Percentiles rank a stretch among this genome's conserved stretches.
Evolutionary conservation across 2,113 vertebrate species (phyloP).

Genomic region (Hypanus sabinus): DNA sequence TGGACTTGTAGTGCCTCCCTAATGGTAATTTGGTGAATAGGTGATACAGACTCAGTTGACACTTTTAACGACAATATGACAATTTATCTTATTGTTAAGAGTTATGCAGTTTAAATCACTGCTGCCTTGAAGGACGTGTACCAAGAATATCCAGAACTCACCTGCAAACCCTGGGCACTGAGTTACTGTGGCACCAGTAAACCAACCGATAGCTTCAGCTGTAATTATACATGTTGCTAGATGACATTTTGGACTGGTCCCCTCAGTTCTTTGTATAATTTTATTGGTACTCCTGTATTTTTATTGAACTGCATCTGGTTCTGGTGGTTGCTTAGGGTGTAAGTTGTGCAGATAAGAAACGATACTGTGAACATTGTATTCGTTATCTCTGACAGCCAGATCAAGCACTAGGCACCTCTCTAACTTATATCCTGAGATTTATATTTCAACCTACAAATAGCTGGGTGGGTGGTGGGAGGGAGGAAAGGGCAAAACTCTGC

Average conservation of each 20-base stretch:
- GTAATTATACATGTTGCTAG: constrained; percentile 60
- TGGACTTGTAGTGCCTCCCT: too few relatives aligned
- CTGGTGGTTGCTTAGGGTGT: too few relatives aligned
- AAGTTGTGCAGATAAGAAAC: too few relatives aligned
- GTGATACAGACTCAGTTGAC: too few relatives aligned
- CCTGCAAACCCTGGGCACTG: constrained; percentile 81
- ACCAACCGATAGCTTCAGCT: constrained; percentile 58
- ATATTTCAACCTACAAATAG: too few relatives aligned
- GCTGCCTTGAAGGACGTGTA: constrained; percentile 71
- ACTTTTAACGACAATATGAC: constrained; percentile 60
- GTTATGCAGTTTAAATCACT: constrained; percentile 76
- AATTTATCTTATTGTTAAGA: constrained; percentile 93
- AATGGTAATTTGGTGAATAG: too few relatives aligned
- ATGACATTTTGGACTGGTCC: constrained; percentile 79
- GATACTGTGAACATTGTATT: too few relatives aligned
- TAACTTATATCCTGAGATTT: too few relatives aligned
- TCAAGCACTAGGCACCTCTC: too few relatives aligned
- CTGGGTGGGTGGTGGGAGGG: too few relatives aligned
- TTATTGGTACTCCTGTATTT: constrained; percentile 62
- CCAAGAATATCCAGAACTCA: constrained; percentile 70
- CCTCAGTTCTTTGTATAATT: constrained; percentile 79
- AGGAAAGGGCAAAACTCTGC: too few relatives aligned
- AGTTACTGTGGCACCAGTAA: constrained; percentile 70
- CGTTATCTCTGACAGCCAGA: too few relatives aligned
- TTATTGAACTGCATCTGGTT: constrained; percentile 60